Conservation (phyloP, 2,113 vertebrate genomes). For the Gasterosteus nipponicus region DNA sequence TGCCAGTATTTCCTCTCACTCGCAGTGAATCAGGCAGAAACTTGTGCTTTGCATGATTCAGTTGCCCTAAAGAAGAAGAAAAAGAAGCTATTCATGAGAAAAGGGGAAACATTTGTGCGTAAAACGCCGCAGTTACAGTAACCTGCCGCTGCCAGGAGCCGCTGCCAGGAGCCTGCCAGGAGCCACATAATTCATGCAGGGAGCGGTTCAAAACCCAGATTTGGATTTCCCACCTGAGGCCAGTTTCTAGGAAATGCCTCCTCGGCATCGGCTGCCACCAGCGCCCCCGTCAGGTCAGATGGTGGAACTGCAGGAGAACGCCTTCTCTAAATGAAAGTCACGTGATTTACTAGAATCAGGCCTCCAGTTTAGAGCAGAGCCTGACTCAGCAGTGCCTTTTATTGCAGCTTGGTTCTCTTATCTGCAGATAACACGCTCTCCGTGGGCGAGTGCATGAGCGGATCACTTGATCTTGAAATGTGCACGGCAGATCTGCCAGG, state of each 20-base stretch:
- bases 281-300: slow-evolving; percentile 25
- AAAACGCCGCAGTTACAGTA: background rate
- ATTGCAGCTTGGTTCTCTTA: slow-evolving; percentile 12
- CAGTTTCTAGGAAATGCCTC: slow-evolving; percentile 45
- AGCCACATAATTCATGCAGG: background rate
- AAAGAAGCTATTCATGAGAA: background rate
- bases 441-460: background rate
- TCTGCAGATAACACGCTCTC: background rate
- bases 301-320: background rate
- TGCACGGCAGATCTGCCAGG: background rate
- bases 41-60: background rate
- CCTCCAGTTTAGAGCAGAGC: background rate
- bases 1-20: background rate
- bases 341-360: slow-evolving; percentile 63
- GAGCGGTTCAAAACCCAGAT: background rate
- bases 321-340: slow-evolving; percentile 48
- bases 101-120: background rate
- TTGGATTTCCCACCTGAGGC: slow-evolving; percentile 23
- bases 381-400: slow-evolving; percentile 22
- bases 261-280: background rate
- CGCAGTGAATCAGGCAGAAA: background rate
- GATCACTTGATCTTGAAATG: background rate
- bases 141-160: background rate
- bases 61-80: background rate
- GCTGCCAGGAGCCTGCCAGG: background rate